Conservation (phyloP, 2,113 vertebrate genomes). For the Pyrgilauda ruficollis region DNA sequence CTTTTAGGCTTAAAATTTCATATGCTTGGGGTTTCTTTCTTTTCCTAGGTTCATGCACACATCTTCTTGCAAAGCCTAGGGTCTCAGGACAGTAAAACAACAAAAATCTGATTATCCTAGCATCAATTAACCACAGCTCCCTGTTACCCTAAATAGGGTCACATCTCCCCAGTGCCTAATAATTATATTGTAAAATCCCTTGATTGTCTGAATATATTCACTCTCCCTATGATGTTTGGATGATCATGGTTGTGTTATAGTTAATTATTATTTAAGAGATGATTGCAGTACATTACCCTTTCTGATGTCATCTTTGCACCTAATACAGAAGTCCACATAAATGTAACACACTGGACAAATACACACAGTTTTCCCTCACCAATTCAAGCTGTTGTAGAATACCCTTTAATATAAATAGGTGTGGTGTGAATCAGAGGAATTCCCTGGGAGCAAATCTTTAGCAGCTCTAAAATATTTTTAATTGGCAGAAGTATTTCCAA, state of each 20-base stretch:
- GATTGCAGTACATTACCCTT: background rate
- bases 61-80: background rate
- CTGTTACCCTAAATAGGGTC: slow-evolving; percentile 36
- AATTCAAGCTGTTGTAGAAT: background rate
- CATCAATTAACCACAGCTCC: slow-evolving; percentile 38
- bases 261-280: slow-evolving; percentile 43
- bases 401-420: background rate
- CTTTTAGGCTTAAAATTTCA: background rate
- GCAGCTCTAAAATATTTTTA: background rate
- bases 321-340: background rate
- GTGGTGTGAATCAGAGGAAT: background rate
- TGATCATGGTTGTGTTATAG: background rate
- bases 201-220: slow-evolving; percentile 26
- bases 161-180: background rate
- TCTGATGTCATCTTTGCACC: background rate
- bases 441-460: background rate
- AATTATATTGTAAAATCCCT: slow-evolving; percentile 37
- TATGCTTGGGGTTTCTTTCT: background rate
- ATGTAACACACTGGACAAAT: background rate
- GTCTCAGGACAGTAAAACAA: background rate
- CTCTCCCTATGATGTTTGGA: background rate
- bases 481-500: background rate
- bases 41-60: background rate
- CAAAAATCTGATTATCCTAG: slow-evolving; percentile 36
- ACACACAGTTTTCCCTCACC: background rate